Conservation (phyloP, 2,113 vertebrate genomes). For the Oreochromis niloticus region DNA sequence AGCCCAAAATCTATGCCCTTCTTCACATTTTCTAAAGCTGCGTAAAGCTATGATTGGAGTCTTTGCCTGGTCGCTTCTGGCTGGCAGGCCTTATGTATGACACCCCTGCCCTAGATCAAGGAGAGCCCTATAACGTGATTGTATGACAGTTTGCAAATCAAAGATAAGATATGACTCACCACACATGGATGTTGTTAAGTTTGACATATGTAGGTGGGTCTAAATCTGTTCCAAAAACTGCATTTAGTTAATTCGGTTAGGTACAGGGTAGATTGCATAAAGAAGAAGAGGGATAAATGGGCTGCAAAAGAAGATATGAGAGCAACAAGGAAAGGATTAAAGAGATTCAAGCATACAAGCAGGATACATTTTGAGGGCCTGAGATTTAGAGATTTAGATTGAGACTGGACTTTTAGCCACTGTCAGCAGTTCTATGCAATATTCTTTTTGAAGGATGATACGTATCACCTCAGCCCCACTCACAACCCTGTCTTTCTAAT, state of each 20-base stretch:
- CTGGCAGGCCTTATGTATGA: neutral
- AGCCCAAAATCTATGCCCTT: neutral
- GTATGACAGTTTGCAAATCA: constrained; percentile 1
- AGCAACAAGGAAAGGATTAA: neutral
- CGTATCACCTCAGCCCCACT: neutral
- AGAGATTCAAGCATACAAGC: neutral
- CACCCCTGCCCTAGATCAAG: neutral
- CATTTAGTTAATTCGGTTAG: constrained; percentile 13
- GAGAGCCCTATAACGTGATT: neutral
- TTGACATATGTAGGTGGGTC: neutral
- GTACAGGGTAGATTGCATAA: neutral
- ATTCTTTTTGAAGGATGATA: neutral
- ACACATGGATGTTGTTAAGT: constrained; percentile 33
- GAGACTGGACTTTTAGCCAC: neutral
- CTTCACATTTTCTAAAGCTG: neutral
- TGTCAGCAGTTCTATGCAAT: neutral
- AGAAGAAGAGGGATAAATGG: neutral
- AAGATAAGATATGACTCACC: neutral
- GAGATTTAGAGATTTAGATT: neutral
- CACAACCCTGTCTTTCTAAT: neutral
- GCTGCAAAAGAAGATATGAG: neutral
- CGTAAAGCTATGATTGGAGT: neutral
- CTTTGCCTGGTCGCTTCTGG: neutral
- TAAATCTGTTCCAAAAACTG: neutral
- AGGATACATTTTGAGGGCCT: neutral